phyloP scores from a whole-genome alignment of 2,797 vertebrate genomes.

The Steatocranus sp. region DNA sequence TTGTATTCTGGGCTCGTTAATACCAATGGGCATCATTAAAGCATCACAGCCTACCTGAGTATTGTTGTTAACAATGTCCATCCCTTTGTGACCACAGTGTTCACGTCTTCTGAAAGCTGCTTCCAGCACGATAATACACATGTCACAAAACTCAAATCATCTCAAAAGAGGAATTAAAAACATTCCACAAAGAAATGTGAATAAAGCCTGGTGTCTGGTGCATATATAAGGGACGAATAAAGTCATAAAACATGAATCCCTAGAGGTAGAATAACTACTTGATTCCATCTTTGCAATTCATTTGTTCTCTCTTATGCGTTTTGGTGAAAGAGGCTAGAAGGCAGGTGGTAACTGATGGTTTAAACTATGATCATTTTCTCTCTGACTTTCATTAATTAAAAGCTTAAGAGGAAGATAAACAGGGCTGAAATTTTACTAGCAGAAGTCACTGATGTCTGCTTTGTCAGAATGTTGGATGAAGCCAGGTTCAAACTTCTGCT shows the following conservation, averaged over 20 bases:
- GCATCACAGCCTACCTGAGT: neutral
- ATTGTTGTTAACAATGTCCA: neutral
- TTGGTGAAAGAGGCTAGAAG: neutral
- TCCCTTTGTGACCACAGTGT: neutral
- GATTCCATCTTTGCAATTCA: neutral
- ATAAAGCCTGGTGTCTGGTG: neutral
- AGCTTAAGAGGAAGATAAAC: neutral
- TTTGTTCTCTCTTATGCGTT: neutral
- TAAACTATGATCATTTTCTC: neutral
- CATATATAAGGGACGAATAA: neutral
- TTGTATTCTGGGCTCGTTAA: neutral
- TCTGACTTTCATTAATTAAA: slow-evolving; percentile 8
- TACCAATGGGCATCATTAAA: neutral
- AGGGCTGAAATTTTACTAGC: neutral
- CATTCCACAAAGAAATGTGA: neutral
- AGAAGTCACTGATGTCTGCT: neutral
- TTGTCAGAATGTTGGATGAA: neutral
- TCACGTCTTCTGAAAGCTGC: neutral
- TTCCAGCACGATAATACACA: neutral
- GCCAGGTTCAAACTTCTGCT: neutral
- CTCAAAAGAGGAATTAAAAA: neutral
- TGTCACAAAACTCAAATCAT: neutral
- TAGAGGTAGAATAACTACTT: neutral
- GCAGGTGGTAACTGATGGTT: neutral
- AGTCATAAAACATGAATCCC: neutral